Evolutionary conservation across 2,797 vertebrate species (phyloP), one percentile per base, ranked within the genome.

Genomic region (Silurus aristotelis): DNA sequence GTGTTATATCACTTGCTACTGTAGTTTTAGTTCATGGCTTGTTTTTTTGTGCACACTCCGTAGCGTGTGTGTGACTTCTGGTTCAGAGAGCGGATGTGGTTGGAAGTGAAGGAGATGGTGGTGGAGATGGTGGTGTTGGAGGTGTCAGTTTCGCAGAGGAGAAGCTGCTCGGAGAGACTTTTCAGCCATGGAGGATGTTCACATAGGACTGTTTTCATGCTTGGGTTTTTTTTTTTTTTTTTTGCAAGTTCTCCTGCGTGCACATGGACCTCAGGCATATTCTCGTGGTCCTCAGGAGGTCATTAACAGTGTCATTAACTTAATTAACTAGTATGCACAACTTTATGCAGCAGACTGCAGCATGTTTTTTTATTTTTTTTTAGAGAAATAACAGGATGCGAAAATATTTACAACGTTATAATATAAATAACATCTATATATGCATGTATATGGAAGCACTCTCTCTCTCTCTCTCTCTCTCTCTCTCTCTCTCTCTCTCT

Each of bases 61-160:
- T 31, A 4, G 5, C 2, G 5, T 68, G 13, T 58, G n/a, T 6
- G 31, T 22, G 25, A 17, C 10, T 10, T 68, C 20, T 48, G 38
- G 22, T 77, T 61, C 10, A 22, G 20, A 15, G 38, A 80, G 84
- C 84, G 84, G 84, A 85, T 85, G 84, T 85, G 84, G 76, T 63
- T 27, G 48, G 22, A 6, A 7, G 48, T 52, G 48, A 7, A 52
- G 48, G 48, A 52, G 48, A 52, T 52, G 48, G 48, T 52, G 48
- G 48, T 9, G 48, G 48, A 52, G 48, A 52, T 10, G 48, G 48
- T 14, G 48, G 43, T n/a, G 8, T 19, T 84, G 0, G 31, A 58
- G 64, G 56, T 79, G 83, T 71, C 66, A 71, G 63, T 83, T 83
- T 76, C 46, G 60, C 5, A 17, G 6, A 46, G 10, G 58, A 79